These are phyloP conservation scores for Bilobella aurantiaca DNA, from an alignment of 1,140 invertebrate genomes.

Conservation along the genomic window DNA sequence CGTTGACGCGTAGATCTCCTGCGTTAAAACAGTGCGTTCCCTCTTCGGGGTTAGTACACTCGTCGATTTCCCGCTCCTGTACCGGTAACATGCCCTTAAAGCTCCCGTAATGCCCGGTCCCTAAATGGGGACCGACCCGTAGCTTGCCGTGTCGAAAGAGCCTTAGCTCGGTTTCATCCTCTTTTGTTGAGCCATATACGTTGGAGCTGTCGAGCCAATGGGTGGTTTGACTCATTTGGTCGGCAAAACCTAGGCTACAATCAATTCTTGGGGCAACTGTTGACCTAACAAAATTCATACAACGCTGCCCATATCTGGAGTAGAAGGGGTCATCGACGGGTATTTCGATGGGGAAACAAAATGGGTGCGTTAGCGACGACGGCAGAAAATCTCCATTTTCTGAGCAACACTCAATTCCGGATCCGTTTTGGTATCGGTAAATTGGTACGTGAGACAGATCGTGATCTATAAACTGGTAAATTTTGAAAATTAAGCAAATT, in stretches of 20 bases:
- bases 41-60: neutral
- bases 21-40: neutral
- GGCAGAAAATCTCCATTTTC: conserved; percentile 12
- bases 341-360: conserved; percentile 52
- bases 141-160: conserved; percentile 38
- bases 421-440: conserved; percentile 6
- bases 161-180: conserved; percentile 43
- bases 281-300: conserved; percentile 33
- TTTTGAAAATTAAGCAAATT: no score
- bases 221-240: conserved; percentile 70
- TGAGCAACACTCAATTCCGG: neutral
- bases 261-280: conserved; percentile 13
- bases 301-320: conserved; percentile 39
- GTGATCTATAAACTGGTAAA: conserved; percentile 33
- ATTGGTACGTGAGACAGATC: conserved; percentile 31
- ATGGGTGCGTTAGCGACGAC: conserved; percentile 15
- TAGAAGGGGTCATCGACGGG: conserved; percentile 86
- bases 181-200: conserved; percentile 56
- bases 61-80: no score
- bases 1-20: conserved; percentile 41
- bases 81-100: neutral
- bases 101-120: neutral
- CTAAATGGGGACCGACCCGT: neutral
- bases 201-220: conserved; percentile 71
- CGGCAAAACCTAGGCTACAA: conserved; percentile 49